Conservation (phyloP, 2,888 invertebrate genomes). For the Netelia virgata region DNA sequence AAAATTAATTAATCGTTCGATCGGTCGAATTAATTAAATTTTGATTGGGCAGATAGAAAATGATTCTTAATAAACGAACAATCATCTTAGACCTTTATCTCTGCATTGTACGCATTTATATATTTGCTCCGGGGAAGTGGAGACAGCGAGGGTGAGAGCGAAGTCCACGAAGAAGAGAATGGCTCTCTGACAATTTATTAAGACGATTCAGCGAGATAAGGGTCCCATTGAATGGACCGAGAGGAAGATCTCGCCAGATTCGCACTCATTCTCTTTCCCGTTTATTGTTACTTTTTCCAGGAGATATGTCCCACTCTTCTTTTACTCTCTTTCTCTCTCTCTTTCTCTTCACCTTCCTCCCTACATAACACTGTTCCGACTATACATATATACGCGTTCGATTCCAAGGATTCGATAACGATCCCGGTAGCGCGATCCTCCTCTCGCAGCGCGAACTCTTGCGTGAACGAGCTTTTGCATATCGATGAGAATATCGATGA, state of each 20-base stretch:
- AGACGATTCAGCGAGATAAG: slow-evolving; percentile 79
- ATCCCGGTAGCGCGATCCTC: slow-evolving; percentile 72
- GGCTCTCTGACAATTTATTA: slow-evolving; percentile 78
- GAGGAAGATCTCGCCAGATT: slow-evolving; percentile 77
- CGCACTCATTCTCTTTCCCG: slow-evolving; percentile 68
- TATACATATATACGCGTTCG: slow-evolving; percentile 69
- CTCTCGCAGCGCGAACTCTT: slow-evolving; percentile 54
- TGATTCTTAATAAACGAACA: slow-evolving; percentile 39
- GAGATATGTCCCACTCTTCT: slow-evolving; percentile 33
- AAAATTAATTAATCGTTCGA: not conserved
- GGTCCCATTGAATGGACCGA: slow-evolving; percentile 75
- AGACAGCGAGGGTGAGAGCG: slow-evolving; percentile 46
- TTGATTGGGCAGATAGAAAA: slow-evolving; percentile 9
- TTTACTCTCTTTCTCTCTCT: slow-evolving; percentile 18
- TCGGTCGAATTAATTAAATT: not conserved
- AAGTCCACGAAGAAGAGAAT: slow-evolving; percentile 60
- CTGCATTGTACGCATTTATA: slow-evolving; percentile 45
- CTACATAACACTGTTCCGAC: not conserved
- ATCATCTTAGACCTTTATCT: slow-evolving; percentile 52
- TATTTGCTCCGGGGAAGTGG: slow-evolving; percentile 37
- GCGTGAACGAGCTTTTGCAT: slow-evolving; percentile 35
- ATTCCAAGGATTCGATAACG: slow-evolving; percentile 80
- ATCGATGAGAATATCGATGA: not conserved
- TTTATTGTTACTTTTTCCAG: slow-evolving; percentile 68
- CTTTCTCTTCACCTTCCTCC: slow-evolving; percentile 1